A percentile compares a stretch with the other conserved stretches of the same genome.
These are phyloP conservation scores for Thaleichthys pacificus DNA, from an alignment of 2,797 vertebrate species.

Conservation along the genomic window DNA sequence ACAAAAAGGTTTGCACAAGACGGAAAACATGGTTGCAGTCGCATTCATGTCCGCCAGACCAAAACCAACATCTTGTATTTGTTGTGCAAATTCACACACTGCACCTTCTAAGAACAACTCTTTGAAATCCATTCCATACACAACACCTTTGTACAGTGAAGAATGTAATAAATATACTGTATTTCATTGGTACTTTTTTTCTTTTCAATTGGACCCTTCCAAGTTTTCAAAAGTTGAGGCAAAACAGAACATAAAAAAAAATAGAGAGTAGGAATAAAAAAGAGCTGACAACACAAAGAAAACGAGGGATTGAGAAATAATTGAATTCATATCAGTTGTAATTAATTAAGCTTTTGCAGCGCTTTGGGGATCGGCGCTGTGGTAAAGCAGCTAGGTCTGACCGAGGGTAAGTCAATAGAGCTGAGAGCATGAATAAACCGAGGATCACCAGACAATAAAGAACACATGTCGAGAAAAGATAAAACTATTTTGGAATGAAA, in stretches of 20 bases:
- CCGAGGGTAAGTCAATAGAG: background rate
- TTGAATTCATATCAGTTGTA: conserved; percentile 2
- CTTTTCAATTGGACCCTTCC: background rate
- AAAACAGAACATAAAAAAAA: background rate
- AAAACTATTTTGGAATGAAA: background rate
- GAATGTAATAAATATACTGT: no score
- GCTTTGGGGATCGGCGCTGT: background rate
- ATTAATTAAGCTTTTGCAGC: conserved; percentile 3
- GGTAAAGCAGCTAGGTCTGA: background rate
- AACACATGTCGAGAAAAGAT: background rate
- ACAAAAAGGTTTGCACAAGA: no score
- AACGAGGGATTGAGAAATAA: background rate
- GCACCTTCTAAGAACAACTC: no score
- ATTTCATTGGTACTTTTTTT: no score
- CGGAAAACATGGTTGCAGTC: no score
- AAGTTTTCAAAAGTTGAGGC: background rate
- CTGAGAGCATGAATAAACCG: no score
- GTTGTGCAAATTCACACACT: no score
- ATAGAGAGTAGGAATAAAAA: background rate
- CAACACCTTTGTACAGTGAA: no score
- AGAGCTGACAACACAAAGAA: background rate
- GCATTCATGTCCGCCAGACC: no score
- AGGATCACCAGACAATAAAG: no score
- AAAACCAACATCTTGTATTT: no score
- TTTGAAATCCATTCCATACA: no score